Percentiles rank a stretch among this genome's conserved stretches.
Evolutionary conservation across 1,140 invertebrate species (phyloP).

Genomic region (Apis florea): DNA sequence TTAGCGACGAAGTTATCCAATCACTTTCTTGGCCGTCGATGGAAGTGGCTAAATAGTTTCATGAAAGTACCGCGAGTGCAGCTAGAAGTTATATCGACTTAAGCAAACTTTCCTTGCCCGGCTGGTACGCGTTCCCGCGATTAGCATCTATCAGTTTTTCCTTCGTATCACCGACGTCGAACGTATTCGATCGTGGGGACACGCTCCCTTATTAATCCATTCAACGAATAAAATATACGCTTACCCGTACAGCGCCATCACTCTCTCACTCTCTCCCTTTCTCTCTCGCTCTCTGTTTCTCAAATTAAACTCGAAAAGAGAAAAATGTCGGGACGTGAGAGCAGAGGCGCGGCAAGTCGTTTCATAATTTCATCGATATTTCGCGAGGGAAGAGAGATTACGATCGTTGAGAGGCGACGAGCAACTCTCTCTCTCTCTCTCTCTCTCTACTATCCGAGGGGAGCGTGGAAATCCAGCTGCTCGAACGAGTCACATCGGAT

Average conservation of each 20-base stretch:
- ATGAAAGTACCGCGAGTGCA: slow-evolving; percentile 34
- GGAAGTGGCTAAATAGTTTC: slow-evolving; percentile 50
- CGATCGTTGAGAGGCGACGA: slow-evolving; percentile 20
- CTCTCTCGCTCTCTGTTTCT: too few species aligned
- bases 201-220: too few species aligned
- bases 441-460: slow-evolving; percentile 28
- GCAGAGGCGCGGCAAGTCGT: too few species aligned
- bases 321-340: too few species aligned
- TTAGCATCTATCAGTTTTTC: slow-evolving; percentile 29
- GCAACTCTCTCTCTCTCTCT: slow-evolving; percentile 3
- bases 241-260: too few species aligned
- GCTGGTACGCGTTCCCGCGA: slow-evolving; percentile 12
- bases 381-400: slow-evolving; percentile 21
- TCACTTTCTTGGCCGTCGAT: slow-evolving; percentile 51
- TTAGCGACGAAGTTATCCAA: slow-evolving; percentile 53
- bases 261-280: too few species aligned
- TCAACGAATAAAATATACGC: too few species aligned
- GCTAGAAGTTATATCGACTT: slow-evolving; percentile 50
- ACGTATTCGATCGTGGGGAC: not conserved
- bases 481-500: slow-evolving; percentile 23
- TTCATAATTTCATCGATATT: not conserved
- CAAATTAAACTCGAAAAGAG: too few species aligned
- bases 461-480: slow-evolving; percentile 23
- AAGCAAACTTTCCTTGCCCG: slow-evolving; percentile 13
- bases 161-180: not conserved